A percentile compares a stretch with the other conserved stretches of the same genome.
phyloP scores from a whole-genome alignment of 1,140 invertebrate genomes.

The Drosophila arawakana region DNA sequence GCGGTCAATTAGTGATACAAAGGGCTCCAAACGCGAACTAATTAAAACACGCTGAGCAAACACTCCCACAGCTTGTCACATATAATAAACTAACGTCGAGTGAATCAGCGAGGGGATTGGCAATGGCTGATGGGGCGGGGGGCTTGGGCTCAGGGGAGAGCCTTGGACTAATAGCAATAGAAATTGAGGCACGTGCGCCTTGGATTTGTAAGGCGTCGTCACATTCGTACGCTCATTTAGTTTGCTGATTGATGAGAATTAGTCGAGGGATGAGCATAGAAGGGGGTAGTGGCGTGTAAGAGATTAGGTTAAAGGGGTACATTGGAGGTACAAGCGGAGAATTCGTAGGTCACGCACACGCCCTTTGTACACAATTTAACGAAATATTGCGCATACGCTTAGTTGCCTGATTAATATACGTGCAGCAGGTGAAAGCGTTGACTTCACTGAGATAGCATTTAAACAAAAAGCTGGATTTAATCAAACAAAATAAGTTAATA shows the following conservation, averaged over 20 bases:
- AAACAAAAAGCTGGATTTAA: background rate
- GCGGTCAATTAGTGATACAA: slow-evolving; percentile 76
- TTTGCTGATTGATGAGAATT: slow-evolving; percentile 61
- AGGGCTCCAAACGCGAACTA: slow-evolving; percentile 52
- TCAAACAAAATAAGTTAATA: slow-evolving; percentile 1
- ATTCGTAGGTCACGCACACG: slow-evolving; percentile 13
- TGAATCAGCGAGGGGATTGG: slow-evolving; percentile 1
- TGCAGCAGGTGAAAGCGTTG: slow-evolving; percentile 13
- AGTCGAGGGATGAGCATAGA: background rate
- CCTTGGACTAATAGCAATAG: slow-evolving; percentile 12
- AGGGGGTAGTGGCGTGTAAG: too few species aligned
- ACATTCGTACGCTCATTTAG: slow-evolving; percentile 62
- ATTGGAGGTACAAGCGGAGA: background rate
- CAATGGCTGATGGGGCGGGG: background rate
- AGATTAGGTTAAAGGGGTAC: background rate
- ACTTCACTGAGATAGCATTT: background rate
- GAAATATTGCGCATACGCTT: slow-evolving; percentile 36
- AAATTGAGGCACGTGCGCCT: slow-evolving; percentile 60
- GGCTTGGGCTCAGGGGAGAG: background rate
- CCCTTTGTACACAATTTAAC: slow-evolving; percentile 49
- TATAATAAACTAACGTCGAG: slow-evolving; percentile 10
- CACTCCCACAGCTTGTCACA: slow-evolving; percentile 33
- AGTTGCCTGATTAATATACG: slow-evolving; percentile 24
- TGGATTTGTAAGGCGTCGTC: slow-evolving; percentile 66
- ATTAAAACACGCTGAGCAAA: slow-evolving; percentile 78